Evolutionary conservation across 2,888 invertebrate genomes (phyloP), one percentile per base, ranked within the genome.

Genomic region (Drosophila mayaguana): DNA sequence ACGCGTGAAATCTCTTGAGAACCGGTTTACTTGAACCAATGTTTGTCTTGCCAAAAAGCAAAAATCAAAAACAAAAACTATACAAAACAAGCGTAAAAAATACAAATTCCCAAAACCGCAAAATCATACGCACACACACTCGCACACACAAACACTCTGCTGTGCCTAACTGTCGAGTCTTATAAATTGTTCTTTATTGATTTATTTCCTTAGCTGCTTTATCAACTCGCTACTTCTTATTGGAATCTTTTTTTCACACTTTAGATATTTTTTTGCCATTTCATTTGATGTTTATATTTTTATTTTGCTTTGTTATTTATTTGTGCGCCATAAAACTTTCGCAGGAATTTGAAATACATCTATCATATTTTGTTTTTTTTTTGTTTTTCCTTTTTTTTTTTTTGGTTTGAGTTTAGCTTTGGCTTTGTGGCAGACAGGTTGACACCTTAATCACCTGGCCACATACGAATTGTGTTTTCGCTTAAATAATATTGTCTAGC

Each of bases 1-100:
- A 83, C 89, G 83, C 89, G 85, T 85, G 88, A 85, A 85, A 88
- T 85, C 89, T 85, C 88, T 85, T 85, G 88, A 85, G 83, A 85
- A 85, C 85, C 85, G 89, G 85, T 85, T 88, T 65, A 46, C 38
- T 62, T 56, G 45, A 62, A 18, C 59, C 55, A 56, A 75, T 66
- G 75, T 78, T 80, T 81, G 69, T 69, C 28, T 80, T 75, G 76
- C 65, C 76, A 80, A 77, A 80, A 75, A 80, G 48, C 48, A 63
- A 61, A 70, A 25, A 25, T 61, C 56, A 36, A 36, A 56, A 50
- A 40, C 42, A 65, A 45, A 45, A 56, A 40, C 54, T 28, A 25
- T 61, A 55, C 45, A 55, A 45, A 32, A 53, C 40, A 72, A 54
- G 65, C 46, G 56, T 28, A 50, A 69, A 68, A 68, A 53, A 28